Evolutionary conservation across 2,113 vertebrate genomes (phyloP).

Genomic region (Poeciliopsis retropinna): DNA sequence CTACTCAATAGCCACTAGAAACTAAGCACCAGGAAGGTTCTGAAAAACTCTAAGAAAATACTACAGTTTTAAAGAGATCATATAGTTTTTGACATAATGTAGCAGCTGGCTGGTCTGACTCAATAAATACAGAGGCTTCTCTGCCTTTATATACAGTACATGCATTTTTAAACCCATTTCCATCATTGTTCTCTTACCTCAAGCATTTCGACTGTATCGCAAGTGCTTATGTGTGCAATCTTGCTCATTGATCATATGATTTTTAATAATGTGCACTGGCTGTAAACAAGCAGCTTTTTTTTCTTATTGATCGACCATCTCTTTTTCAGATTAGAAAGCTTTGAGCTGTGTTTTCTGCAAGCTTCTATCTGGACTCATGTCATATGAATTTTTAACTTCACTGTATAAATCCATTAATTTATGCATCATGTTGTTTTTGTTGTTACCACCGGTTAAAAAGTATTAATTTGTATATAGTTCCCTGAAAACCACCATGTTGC

Average conservation of each 20-base stretch:
- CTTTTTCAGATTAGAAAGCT: constrained; percentile 53
- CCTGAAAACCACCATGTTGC: constrained; percentile 32
- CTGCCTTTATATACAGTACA: constrained; percentile 35
- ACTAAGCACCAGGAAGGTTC: neutral
- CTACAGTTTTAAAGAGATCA: constrained; percentile 12
- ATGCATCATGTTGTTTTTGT: constrained; percentile 55
- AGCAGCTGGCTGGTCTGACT: neutral
- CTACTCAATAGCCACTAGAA: neutral
- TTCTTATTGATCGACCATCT: neutral
- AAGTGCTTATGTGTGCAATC: neutral
- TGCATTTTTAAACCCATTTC: constrained; percentile 38
- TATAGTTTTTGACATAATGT: neutral
- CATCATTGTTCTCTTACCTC: constrained; percentile 31
- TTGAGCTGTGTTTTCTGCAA: neutral
- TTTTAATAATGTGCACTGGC: constrained; percentile 9
- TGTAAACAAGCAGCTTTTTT: neutral
- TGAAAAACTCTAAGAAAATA: neutral
- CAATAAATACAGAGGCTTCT: constrained; percentile 15
- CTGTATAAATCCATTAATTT: constrained; percentile 68
- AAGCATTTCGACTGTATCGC: constrained; percentile 42
- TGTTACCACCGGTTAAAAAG: constrained; percentile 54
- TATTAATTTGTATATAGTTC: constrained; percentile 76
- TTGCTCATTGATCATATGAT: neutral
- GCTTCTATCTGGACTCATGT: constrained; percentile 23
- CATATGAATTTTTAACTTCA: constrained; percentile 10